phyloP scores from a whole-genome alignment of 2,888 invertebrate genomes.

The Perithous albicinctus region DNA sequence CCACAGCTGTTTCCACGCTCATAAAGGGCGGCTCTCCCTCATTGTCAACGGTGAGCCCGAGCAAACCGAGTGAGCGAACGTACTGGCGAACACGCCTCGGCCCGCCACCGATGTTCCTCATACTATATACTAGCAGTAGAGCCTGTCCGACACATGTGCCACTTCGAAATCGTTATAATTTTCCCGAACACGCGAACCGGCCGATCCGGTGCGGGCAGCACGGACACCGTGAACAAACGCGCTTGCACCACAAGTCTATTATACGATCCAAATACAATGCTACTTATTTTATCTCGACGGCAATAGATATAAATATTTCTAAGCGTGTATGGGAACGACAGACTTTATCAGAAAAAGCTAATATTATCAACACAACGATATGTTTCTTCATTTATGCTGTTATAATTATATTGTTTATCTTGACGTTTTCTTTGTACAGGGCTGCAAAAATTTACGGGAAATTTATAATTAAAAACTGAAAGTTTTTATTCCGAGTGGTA shows the following conservation, averaged over 20 bases:
- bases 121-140: slow-evolving; percentile 58
- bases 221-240: slow-evolving; percentile 9
- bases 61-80: slow-evolving; percentile 57
- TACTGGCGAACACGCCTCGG: slow-evolving; percentile 16
- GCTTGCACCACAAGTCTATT: neutral
- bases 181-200: slow-evolving; percentile 69
- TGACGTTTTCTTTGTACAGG: no score
- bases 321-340: neutral
- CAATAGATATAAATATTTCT: neutral
- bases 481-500: no score
- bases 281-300: neutral
- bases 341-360: neutral
- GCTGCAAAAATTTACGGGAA: no score
- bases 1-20: slow-evolving; percentile 84
- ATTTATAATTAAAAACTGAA: no score
- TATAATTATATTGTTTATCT: no score
- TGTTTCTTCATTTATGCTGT: no score
- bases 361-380: no score
- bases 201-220: slow-evolving; percentile 44
- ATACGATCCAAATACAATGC: neutral
- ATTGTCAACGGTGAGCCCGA: slow-evolving; percentile 78
- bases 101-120: slow-evolving; percentile 56
- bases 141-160: slow-evolving; percentile 74
- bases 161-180: slow-evolving; percentile 78
- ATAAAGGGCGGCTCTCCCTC: slow-evolving; percentile 78